Evolutionary conservation across 2,888 invertebrate genomes (phyloP), one percentile per base, ranked within the genome.

Genomic region (Aphidoletes aphidimyza): DNA sequence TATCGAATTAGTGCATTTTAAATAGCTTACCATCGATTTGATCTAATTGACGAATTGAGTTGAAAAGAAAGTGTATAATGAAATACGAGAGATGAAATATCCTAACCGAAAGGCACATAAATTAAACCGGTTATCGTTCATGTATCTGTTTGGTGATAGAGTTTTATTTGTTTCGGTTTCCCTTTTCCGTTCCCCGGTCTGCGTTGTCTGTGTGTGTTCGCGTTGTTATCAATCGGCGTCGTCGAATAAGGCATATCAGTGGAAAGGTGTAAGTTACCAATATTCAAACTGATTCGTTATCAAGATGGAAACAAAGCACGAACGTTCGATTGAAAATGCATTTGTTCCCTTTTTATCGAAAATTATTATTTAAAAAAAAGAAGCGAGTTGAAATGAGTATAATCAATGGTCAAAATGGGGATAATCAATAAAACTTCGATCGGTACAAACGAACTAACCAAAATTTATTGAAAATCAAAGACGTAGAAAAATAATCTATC

Each of bases 1-100:
- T 30, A 69, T 69, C 69, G 69, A 69, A 69, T 69, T 69, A 69
- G 69, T 69, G 34, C 69, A 69, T 69, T 69, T 34, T 69, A 69
- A 69, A 69, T 69, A 26, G 26, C 6, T 11, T 54, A 2, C 19
- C 69, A 69, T 69, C 30, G 69, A 69, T 54, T 26, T 22, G 54
- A 54, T 54, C 26, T 22, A 54, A 54, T 54, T 54, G 3, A 26
- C n/a, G 34, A 30, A 69, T 14, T 11, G 34, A 30, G n/a, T 1
- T 5, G n/a, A 69, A 69, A 30, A 2, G 54, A 30, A 69, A 54
- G 22, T 54, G 54, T 54, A 17, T 6, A 54, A 54, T 54, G n/a
- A 54, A 54, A 54, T 54, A 11, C 9, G 54, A 69, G 6, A 6
- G 42, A 42, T 42, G 42, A 9, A 42, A 42, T 42, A 6, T 69